Conservation (phyloP, 2,797 vertebrate species). For the Capromys pilorides region DNA sequence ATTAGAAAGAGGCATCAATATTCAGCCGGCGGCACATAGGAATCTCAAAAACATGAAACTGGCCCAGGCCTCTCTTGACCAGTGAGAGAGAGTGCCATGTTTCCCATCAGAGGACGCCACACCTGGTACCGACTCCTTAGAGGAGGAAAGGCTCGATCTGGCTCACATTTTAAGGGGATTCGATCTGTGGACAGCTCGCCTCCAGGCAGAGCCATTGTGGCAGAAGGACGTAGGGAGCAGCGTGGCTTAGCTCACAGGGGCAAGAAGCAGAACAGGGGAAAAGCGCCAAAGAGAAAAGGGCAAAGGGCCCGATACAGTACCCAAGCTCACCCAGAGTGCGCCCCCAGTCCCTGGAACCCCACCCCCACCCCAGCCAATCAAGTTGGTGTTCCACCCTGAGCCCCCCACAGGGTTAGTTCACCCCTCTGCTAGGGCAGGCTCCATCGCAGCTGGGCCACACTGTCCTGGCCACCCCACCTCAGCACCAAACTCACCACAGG, state of each 20-base stretch:
- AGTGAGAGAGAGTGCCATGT: not conserved
- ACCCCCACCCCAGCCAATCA: not conserved
- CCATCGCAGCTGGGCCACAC: not conserved
- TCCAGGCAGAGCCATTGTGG: not conserved
- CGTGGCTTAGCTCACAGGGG: not conserved
- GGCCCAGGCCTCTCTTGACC: not conserved
- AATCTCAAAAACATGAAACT: not conserved
- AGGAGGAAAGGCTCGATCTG: not conserved
- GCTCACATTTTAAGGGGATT: not conserved
- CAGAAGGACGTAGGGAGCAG: not conserved
- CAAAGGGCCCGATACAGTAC: not conserved
- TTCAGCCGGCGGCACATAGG: not conserved
- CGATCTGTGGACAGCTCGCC: not conserved
- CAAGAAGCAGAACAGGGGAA: not conserved
- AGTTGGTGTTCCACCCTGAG: not conserved
- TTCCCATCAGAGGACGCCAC: not conserved
- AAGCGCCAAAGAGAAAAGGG: not conserved
- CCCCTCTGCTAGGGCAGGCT: not conserved
- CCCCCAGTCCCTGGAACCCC: no score
- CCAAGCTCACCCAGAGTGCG: not conserved
- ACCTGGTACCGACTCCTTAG: no score
- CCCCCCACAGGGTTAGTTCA: not conserved
- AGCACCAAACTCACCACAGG: no score
- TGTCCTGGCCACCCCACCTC: not conserved
- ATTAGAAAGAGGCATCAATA: not conserved